Conservation (phyloP, 2,888 invertebrate species). For the Ormyrus labotus region DNA sequence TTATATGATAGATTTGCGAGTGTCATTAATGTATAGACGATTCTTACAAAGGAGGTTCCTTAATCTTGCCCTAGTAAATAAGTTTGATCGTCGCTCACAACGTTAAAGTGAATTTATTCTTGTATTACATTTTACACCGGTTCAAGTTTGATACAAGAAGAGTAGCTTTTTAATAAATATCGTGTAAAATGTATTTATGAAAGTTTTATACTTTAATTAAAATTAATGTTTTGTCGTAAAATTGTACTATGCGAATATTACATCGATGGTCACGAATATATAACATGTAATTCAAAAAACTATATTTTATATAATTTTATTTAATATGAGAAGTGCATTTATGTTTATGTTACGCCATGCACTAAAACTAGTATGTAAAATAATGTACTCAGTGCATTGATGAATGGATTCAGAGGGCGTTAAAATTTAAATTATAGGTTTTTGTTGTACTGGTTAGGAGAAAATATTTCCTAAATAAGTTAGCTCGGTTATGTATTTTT, state of each 20-base stretch:
- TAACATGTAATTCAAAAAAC: too few relatives aligned
- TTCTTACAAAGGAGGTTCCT: constrained; percentile 44
- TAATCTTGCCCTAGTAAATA: constrained; percentile 54
- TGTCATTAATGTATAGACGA: constrained; percentile 14
- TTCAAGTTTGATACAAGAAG: too few relatives aligned
- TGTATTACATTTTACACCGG: too few relatives aligned
- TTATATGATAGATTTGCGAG: constrained; percentile 12
- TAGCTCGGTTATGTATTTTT: constrained; percentile 6
- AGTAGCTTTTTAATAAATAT: too few relatives aligned
- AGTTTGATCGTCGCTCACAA: constrained; percentile 26
- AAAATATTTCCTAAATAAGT: constrained; percentile 22
- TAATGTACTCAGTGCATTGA: background rate
- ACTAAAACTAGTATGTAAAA: constrained; percentile 6
- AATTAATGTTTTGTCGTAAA: background rate
- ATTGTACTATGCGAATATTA: background rate
- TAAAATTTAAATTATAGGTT: constrained; percentile 16
- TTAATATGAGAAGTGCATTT: constrained; percentile 4
- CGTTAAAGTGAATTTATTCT: too few relatives aligned
- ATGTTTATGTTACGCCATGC: constrained; percentile 15
- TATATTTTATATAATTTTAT: background rate
- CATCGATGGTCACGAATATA: background rate
- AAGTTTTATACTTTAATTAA: background rate
- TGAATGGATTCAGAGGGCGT: constrained; percentile 2
- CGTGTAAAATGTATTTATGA: background rate
- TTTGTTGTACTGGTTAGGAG: background rate